Evolutionary conservation across 2,888 invertebrate genomes (phyloP).

Genomic region (Cantharis rustica): DNA sequence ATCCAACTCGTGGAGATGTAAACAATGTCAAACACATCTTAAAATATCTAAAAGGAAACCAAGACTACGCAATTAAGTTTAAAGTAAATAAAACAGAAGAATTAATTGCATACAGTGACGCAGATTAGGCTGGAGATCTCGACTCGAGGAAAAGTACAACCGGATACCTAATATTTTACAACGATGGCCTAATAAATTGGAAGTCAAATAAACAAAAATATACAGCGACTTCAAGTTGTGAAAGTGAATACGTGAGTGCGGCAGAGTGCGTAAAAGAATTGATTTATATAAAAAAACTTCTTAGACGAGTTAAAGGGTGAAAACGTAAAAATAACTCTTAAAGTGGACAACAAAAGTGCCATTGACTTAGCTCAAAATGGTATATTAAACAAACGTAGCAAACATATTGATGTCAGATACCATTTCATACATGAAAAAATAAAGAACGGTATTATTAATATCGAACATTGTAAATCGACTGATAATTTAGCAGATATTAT

Average conservation of each 20-base stretch:
- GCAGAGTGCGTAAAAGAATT: neutral
- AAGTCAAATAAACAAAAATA: neutral
- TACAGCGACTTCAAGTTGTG: neutral
- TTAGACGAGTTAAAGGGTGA: neutral
- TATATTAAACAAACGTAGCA: neutral
- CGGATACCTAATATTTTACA: conserved; percentile 1
- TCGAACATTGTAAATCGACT: neutral
- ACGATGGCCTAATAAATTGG: conserved; percentile 1
- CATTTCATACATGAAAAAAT: conserved; percentile 2
- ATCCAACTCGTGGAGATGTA: too few relatives aligned
- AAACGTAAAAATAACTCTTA: neutral
- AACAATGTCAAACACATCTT: too few relatives aligned
- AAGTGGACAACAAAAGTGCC: conserved; percentile 1
- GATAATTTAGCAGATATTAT: neutral
- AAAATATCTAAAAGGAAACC: neutral
- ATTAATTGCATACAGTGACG: neutral
- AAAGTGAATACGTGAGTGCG: neutral
- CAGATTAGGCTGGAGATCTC: neutral
- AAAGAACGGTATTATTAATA: neutral
- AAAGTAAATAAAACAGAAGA: neutral
- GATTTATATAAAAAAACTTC: neutral
- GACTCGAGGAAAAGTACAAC: neutral
- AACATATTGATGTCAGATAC: too few relatives aligned
- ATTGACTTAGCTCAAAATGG: neutral
- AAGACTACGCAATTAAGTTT: too few relatives aligned